phyloP scores from a whole-genome alignment of 2,797 vertebrate genomes.

The Sebastes vulpes region DNA sequence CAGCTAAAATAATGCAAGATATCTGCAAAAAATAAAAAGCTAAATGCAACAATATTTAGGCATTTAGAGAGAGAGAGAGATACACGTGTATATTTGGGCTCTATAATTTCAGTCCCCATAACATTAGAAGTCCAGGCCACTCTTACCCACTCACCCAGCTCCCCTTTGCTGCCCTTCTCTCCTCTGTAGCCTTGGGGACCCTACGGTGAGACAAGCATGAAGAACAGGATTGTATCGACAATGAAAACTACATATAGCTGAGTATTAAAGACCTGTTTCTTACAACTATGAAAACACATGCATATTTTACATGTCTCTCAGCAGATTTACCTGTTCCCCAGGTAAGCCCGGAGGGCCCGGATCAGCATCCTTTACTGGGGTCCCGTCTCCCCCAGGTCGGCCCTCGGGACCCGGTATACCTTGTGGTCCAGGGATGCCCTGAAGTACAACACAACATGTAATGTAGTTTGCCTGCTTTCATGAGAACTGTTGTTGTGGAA shows the following conservation, averaged over 20 bases:
- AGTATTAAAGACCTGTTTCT: background rate
- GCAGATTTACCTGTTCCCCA: slow-evolving; percentile 78
- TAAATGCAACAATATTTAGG: too few relatives aligned
- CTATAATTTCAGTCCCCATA: slow-evolving; percentile 1
- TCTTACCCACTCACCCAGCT: slow-evolving; percentile 89
- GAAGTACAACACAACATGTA: background rate
- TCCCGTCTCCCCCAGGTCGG: slow-evolving; percentile 78
- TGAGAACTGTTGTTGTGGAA: background rate
- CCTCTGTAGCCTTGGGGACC: slow-evolving; percentile 82
- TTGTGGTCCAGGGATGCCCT: slow-evolving; percentile 79
- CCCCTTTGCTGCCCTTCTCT: slow-evolving; percentile 84
- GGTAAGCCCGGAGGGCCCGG: slow-evolving; percentile 65
- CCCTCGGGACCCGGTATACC: slow-evolving; percentile 83
- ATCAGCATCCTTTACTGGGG: slow-evolving; percentile 44
- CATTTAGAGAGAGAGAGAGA: background rate
- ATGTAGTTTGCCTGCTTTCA: background rate
- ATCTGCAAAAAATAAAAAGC: too few relatives aligned
- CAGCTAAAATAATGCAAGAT: too few relatives aligned
- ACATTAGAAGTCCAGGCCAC: slow-evolving; percentile 58
- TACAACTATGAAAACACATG: background rate
- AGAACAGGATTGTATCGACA: background rate
- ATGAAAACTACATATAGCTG: background rate
- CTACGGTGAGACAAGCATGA: slow-evolving; percentile 51
- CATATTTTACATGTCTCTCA: background rate
- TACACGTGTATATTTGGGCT: background rate